A percentile compares a stretch with the other conserved stretches of the same genome.
Conservation (phyloP, 2,888 invertebrate species). For the Eupsilia transversa region DNA sequence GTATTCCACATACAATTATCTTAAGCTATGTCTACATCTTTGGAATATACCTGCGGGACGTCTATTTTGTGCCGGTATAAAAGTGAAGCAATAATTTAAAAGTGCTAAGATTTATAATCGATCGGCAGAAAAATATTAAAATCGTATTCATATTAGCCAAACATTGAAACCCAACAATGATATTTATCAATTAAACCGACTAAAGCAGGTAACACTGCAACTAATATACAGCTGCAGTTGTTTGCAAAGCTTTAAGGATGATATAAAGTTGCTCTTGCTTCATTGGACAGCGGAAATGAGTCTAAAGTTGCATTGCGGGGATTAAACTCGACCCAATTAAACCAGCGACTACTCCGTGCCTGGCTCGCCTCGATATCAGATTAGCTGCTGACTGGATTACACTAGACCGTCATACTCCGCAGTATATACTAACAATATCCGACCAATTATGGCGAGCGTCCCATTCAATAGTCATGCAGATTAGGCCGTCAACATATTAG, state of each 20-base stretch:
- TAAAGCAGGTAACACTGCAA: conserved; percentile 30
- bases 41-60: too few relatives aligned
- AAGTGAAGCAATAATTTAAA: too few relatives aligned
- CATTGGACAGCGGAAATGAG: conserved; percentile 83
- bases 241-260: conserved; percentile 64
- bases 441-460: conserved; percentile 80
- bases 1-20: too few relatives aligned
- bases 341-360: conserved; percentile 82
- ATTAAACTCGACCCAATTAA: conserved; percentile 89
- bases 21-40: too few relatives aligned
- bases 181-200: conserved; percentile 9
- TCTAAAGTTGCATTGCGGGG: conserved; percentile 86
- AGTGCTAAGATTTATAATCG: too few relatives aligned
- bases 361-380: conserved; percentile 86
- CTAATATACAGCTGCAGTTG: conserved; percentile 39
- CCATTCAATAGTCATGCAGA: conserved; percentile 84
- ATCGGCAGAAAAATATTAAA: too few relatives aligned
- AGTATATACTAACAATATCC: conserved; percentile 73
- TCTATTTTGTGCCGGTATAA: too few relatives aligned
- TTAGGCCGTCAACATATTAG: conserved; percentile 78
- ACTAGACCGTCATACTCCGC: conserved; percentile 82
- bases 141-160: not conserved
- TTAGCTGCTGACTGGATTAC: conserved; percentile 87
- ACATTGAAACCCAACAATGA: not conserved
- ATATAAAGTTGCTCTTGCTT: conserved; percentile 70